Evolutionary conservation across 2,888 invertebrate genomes (phyloP).

Genomic region (Macropis europaea): DNA sequence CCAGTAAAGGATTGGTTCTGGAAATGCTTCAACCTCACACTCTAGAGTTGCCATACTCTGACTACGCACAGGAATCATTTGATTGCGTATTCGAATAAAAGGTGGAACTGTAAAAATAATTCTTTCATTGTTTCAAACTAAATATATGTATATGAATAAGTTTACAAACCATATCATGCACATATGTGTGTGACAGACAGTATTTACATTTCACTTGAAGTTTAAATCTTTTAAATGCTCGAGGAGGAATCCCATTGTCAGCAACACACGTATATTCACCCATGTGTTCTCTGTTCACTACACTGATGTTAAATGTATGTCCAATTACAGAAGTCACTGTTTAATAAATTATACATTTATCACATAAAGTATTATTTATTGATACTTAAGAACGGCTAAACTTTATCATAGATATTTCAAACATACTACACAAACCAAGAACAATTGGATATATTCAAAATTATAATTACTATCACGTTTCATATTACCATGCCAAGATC

Average conservation of each 20-base stretch:
- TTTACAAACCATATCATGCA: background rate
- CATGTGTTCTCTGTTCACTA: slow-evolving; percentile 87
- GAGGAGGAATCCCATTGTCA: slow-evolving; percentile 92
- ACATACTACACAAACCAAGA: no score
- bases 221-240: slow-evolving; percentile 88
- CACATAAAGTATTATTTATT: background rate
- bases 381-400: background rate
- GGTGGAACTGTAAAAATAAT: slow-evolving; percentile 87
- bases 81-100: slow-evolving; percentile 89
- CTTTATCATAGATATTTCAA: background rate
- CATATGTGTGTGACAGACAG: background rate
- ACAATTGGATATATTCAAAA: background rate
- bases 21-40: slow-evolving; percentile 94
- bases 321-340: slow-evolving; percentile 82
- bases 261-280: slow-evolving; percentile 90
- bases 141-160: background rate
- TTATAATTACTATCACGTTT: background rate
- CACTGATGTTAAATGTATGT: slow-evolving; percentile 88
- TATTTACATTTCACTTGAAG: slow-evolving; percentile 95
- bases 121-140: background rate
- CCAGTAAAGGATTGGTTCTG: slow-evolving; percentile 93
- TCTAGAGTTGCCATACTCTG: slow-evolving; percentile 87
- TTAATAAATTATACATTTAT: slow-evolving; percentile 18
- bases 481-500: slow-evolving; percentile 84
- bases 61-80: slow-evolving; percentile 87